phyloP scores from a whole-genome alignment of 2,888 invertebrate species.

The Tineola bisselliella region DNA sequence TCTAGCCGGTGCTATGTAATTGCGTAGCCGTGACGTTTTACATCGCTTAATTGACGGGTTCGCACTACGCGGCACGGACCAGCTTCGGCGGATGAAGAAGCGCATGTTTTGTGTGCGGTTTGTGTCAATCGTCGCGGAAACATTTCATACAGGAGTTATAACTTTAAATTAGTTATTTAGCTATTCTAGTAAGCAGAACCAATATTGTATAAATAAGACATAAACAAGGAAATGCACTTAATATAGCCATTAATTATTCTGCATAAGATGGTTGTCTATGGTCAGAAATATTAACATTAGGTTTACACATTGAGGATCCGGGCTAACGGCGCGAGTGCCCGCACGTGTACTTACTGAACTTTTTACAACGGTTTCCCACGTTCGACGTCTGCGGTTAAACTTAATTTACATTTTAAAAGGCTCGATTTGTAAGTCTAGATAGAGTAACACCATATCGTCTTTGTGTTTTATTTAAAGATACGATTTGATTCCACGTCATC shows the following conservation, averaged over 20 bases:
- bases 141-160: too few species aligned
- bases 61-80: not conserved
- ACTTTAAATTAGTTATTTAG: too few species aligned
- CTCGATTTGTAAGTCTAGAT: not conserved
- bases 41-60: not conserved
- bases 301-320: not conserved
- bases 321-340: slow-evolving; percentile 12
- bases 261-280: not conserved
- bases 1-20: slow-evolving; percentile 27
- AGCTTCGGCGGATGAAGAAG: not conserved
- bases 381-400: not conserved
- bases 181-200: not conserved
- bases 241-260: not conserved
- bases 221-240: slow-evolving; percentile 1
- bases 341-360: slow-evolving; percentile 7
- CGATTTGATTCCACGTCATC: too few species aligned
- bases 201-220: not conserved
- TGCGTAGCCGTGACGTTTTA: not conserved
- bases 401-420: not conserved
- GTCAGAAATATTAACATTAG: not conserved
- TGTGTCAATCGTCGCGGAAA: not conserved
- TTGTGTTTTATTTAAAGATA: too few species aligned
- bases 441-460: not conserved
- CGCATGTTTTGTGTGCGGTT: not conserved
- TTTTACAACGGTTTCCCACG: slow-evolving; percentile 11